Conservation (phyloP, 2,888 invertebrate genomes). For the Hydrotaea cyrtoneurina region DNA sequence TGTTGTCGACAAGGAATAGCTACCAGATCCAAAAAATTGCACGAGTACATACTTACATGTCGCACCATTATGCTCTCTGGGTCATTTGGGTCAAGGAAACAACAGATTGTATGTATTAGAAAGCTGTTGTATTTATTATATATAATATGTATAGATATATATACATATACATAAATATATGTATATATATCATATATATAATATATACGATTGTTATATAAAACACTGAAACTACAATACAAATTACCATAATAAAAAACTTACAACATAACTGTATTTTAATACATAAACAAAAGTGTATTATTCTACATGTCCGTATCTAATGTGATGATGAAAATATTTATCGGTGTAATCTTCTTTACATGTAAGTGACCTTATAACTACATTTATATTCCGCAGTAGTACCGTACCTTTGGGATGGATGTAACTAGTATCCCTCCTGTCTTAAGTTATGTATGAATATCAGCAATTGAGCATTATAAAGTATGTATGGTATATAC, state of each 20-base stretch:
- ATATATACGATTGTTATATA: slow-evolving; percentile 70
- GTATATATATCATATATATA: slow-evolving; percentile 9
- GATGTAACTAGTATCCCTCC: neutral
- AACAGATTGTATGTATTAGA: slow-evolving; percentile 25
- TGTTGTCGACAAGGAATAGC: too few species aligned
- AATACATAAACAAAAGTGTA: slow-evolving; percentile 79
- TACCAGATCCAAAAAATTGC: too few species aligned
- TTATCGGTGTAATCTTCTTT: slow-evolving; percentile 66
- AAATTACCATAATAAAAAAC: slow-evolving; percentile 79
- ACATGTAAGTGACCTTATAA: slow-evolving; percentile 50
- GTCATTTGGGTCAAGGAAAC: too few species aligned
- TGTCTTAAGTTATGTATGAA: slow-evolving; percentile 32
- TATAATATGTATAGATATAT: slow-evolving; percentile 35
- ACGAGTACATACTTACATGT: too few species aligned
- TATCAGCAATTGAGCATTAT: slow-evolving; percentile 53
- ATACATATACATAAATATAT: slow-evolving; percentile 19
- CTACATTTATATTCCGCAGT: slow-evolving; percentile 25
- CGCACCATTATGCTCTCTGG: too few species aligned
- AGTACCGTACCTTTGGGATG: slow-evolving; percentile 18
- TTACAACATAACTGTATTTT: slow-evolving; percentile 77
- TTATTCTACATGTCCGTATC: slow-evolving; percentile 76
- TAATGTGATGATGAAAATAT: slow-evolving; percentile 69
- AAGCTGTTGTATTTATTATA: slow-evolving; percentile 41
- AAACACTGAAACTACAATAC: slow-evolving; percentile 80
- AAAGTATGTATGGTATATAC: slow-evolving; percentile 3